Conservation (phyloP, 2,888 invertebrate species). For the Mellilla xanthometata region DNA sequence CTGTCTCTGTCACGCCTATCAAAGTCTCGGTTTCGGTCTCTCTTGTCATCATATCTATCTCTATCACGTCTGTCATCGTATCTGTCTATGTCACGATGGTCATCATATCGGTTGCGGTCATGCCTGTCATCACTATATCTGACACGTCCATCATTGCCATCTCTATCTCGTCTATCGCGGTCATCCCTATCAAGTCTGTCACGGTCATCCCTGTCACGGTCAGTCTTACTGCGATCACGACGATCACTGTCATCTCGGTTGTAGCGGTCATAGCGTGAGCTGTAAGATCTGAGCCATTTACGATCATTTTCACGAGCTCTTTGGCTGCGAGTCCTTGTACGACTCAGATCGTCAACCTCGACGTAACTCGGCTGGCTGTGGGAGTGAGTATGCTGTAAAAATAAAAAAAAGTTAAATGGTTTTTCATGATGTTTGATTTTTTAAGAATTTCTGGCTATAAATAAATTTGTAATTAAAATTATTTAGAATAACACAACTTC, state of each 20-base stretch:
- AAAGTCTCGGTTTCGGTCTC: too few species aligned
- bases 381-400: too few species aligned
- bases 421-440: too few species aligned
- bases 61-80: not conserved
- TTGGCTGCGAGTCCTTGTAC: too few species aligned
- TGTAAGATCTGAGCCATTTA: too few species aligned
- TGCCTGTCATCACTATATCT: conserved; percentile 1
- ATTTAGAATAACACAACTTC: too few species aligned
- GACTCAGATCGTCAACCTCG: too few species aligned
- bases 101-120: not conserved
- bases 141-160: conserved; percentile 4
- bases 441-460: too few species aligned
- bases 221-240: conserved; percentile 7
- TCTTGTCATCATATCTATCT: not conserved
- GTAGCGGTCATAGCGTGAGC: not conserved
- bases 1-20: conserved; percentile 4
- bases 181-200: conserved; percentile 7
- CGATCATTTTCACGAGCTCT: too few species aligned
- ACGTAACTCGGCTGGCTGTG: too few species aligned
- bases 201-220: conserved; percentile 5
- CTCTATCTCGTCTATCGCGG: conserved; percentile 12
- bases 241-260: not conserved
- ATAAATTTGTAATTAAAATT: too few species aligned
- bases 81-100: not conserved
- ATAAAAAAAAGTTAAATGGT: too few species aligned